These are phyloP conservation scores for Pseudococcus longispinus DNA, from an alignment of 2,888 invertebrate genomes.

Conservation along the genomic window DNA sequence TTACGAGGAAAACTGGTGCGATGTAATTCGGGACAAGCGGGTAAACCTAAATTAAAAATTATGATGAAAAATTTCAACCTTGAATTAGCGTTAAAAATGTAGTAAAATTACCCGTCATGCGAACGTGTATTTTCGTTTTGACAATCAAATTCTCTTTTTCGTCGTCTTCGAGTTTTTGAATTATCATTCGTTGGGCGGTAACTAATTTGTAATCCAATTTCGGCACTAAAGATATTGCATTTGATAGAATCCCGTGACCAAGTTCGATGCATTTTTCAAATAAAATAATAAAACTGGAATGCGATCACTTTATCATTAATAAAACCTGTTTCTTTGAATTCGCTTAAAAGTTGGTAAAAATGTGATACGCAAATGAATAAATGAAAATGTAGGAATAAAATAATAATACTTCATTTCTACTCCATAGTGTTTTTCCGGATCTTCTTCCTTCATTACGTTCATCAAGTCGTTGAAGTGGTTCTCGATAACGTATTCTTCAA, in stretches of 20 bases:
- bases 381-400: neutral
- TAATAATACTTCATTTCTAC: slow-evolving; percentile 74
- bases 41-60: slow-evolving; percentile 65
- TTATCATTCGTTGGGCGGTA: slow-evolving; percentile 69
- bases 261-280: slow-evolving; percentile 74
- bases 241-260: slow-evolving; percentile 72
- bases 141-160: slow-evolving; percentile 64
- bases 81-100: neutral
- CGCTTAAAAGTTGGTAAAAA: no score
- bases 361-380: neutral
- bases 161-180: slow-evolving; percentile 63
- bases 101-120: slow-evolving; percentile 64
- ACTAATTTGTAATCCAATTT: slow-evolving; percentile 71
- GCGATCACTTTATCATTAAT: slow-evolving; percentile 57
- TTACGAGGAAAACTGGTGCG: slow-evolving; percentile 73
- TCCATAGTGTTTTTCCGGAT: slow-evolving; percentile 71
- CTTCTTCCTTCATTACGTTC: slow-evolving; percentile 69
- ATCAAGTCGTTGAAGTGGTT: slow-evolving; percentile 71
- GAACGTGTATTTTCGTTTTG: slow-evolving; percentile 73
- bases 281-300: slow-evolving; percentile 73
- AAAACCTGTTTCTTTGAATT: neutral
- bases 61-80: neutral
- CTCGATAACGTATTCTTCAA: slow-evolving; percentile 68
- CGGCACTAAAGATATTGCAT: slow-evolving; percentile 70
- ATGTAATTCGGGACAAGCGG: slow-evolving; percentile 73